These are phyloP conservation scores for Tupaia chinensis DNA, from an alignment of 2,113 vertebrate genomes.

Conservation along the genomic window DNA sequence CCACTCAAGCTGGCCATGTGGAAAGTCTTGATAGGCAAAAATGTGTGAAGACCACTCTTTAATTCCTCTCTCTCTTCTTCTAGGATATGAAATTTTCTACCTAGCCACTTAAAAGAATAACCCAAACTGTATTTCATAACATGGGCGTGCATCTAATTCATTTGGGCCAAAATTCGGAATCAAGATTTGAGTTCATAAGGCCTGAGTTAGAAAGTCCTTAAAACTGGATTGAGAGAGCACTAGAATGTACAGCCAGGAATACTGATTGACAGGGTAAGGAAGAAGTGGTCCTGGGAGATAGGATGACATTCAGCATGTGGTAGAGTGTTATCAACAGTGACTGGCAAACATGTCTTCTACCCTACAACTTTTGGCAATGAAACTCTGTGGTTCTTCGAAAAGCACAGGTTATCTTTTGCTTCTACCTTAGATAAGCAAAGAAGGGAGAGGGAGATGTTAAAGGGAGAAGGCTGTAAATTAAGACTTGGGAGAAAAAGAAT, in stretches of 20 bases:
- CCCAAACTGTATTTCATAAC: neutral
- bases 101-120: neutral
- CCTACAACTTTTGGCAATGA: neutral
- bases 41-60: neutral
- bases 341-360: neutral
- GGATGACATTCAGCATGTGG: neutral
- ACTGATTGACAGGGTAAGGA: neutral
- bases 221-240: neutral
- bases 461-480: constrained; percentile 22
- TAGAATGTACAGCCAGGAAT: neutral
- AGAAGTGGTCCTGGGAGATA: neutral
- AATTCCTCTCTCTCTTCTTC: neutral
- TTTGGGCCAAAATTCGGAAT: neutral
- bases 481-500: neutral
- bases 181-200: neutral
- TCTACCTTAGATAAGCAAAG: constrained; percentile 23
- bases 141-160: neutral
- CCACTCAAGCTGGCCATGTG: too few relatives aligned
- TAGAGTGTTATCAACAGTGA: neutral
- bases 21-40: neutral
- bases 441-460: neutral
- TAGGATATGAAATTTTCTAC: neutral
- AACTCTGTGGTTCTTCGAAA: neutral
- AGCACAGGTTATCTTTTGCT: neutral
- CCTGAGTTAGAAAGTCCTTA: neutral